These are phyloP conservation scores for Trachelus tabidus DNA, from an alignment of 2,888 invertebrate species.

Conservation along the genomic window DNA sequence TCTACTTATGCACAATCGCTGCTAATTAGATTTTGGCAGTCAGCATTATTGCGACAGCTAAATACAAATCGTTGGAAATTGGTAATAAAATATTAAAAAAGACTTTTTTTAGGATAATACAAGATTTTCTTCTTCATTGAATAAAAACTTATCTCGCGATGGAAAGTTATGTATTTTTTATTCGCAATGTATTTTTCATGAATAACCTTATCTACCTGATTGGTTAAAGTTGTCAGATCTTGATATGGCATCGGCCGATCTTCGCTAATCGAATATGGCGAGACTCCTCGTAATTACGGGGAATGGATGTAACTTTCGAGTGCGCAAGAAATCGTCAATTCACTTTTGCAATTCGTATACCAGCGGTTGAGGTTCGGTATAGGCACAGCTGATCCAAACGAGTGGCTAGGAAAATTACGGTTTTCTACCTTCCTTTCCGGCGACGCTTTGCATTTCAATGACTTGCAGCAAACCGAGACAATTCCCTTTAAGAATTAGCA, in stretches of 20 bases:
- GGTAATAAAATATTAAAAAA: background rate
- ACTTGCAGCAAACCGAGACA: background rate
- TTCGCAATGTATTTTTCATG: background rate
- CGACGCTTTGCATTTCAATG: background rate
- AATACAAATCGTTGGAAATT: background rate
- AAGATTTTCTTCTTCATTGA: background rate
- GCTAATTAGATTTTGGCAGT: background rate
- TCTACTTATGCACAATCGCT: background rate
- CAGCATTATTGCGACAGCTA: background rate
- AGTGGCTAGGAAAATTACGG: background rate
- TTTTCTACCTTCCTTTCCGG: background rate
- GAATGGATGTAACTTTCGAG: constrained; percentile 42
- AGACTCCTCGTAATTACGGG: background rate
- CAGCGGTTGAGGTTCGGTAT: constrained; percentile 5
- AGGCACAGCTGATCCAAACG: constrained; percentile 33
- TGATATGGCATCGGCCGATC: background rate
- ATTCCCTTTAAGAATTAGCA: background rate
- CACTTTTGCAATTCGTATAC: constrained; percentile 50
- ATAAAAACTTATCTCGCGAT: background rate
- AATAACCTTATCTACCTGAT: background rate
- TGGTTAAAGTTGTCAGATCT: background rate
- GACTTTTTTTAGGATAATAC: background rate
- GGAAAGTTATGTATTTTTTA: background rate
- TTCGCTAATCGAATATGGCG: background rate
- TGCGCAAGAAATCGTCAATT: constrained; percentile 52